Base-by-base conservation (phyloP, 2,888 invertebrate genomes). In the Lottia scabra region DNA sequence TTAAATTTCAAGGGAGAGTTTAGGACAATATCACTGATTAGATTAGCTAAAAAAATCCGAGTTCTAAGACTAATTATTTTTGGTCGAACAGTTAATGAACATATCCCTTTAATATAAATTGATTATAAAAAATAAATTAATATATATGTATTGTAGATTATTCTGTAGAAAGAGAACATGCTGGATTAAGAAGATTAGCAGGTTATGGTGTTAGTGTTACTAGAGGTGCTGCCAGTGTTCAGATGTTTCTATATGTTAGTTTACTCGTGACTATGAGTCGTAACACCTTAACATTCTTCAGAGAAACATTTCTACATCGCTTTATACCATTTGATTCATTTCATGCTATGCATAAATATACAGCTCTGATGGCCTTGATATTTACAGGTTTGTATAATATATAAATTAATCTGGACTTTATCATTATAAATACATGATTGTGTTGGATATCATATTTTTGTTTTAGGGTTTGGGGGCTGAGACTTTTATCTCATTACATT, bases 251-350 rank as follows among this genome's bases (percentile, higher is more conserved):
- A 15, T 92, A 91, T 84, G 91, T 92, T 6, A 89, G 91, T 0
- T 86, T 93, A 13, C 87, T 93, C 45, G 84, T 93, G 5, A 92
- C 92, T 12, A 92, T 93, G 92, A 92, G 92, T 80, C 88, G 92
- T 63, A 93, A 93, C 84, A 89, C 90, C 10, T 90, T 92, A 65
- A 92, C 92, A 1, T 83, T 88, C 73, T 85, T 92, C 64, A 87
- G 93, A 72, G 92, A 92, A 75, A 92, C 92, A 0, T 86, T 90
- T 75, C 86, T 92, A 10, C 91, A 91, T 78, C 88, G 89, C 68
- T 92, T 91, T 82, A 90, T 93, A 73, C 93, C 93, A 5, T 92
- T 93, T 80, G 92, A 93, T 87, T 89, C 91, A 23, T 90, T 90
- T 69, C 89, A 92, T n/a, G 87, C 89, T 68, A 90, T 93, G 83